These are phyloP conservation scores for Sebastiscus tertius DNA, from an alignment of 2,797 vertebrate species.

Conservation along the genomic window DNA sequence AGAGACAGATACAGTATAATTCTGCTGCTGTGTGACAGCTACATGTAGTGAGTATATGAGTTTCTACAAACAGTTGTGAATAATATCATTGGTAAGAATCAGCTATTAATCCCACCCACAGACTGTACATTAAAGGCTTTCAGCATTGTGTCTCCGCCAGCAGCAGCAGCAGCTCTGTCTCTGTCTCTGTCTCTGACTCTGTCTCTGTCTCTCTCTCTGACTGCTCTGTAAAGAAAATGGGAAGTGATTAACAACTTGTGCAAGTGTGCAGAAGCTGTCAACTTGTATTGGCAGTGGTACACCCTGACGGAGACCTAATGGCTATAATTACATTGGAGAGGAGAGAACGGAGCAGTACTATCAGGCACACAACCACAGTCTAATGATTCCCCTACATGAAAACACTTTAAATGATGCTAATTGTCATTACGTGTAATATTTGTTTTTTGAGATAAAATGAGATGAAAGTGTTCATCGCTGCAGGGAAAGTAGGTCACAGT, in stretches of 20 bases:
- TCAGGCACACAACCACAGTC: constrained; percentile 9
- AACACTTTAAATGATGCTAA: not conserved
- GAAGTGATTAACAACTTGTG: constrained; percentile 30
- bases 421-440: not conserved
- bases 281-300: constrained; percentile 6
- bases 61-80: not conserved
- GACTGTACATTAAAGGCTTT: not conserved
- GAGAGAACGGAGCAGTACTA: not conserved
- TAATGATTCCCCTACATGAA: constrained; percentile 2
- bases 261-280: constrained; percentile 20
- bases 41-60: no score
- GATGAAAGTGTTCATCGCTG: not conserved
- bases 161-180: not conserved
- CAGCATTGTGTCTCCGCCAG: no score
- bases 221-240: constrained; percentile 6
- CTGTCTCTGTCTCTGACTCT: no score
- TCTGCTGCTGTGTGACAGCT: no score
- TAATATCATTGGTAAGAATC: not conserved
- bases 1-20: no score
- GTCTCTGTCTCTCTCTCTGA: not conserved
- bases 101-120: not conserved
- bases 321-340: constrained; percentile 25
- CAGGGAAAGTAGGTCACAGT: not conserved
- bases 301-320: constrained; percentile 23
- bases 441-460: not conserved